phyloP scores from a whole-genome alignment of 1,140 invertebrate genomes.

The Scaptomyza graminum region DNA sequence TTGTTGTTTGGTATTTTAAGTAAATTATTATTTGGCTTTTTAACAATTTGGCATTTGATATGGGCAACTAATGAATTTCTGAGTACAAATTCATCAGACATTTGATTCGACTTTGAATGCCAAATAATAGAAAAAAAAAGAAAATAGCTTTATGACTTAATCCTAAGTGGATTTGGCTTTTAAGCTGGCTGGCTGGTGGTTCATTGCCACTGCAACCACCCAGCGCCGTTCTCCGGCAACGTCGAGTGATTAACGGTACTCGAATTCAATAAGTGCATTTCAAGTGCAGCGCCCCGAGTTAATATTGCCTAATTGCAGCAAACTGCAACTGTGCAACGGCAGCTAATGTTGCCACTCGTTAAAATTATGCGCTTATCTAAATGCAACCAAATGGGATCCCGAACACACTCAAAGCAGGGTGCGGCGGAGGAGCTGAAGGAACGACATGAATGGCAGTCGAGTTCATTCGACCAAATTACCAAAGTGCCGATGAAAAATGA shows the following conservation, averaged over 20 bases:
- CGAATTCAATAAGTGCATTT: conserved; percentile 50
- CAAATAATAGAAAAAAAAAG: conserved; percentile 12
- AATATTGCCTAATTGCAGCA: conserved; percentile 47
- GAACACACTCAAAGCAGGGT: too few species aligned
- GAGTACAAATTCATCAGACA: conserved; percentile 76
- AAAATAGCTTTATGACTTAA: conserved; percentile 62
- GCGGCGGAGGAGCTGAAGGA: background rate
- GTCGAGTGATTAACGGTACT: conserved; percentile 41
- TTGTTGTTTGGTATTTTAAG: conserved; percentile 27
- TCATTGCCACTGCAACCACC: conserved; percentile 14
- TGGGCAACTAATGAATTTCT: conserved; percentile 76
- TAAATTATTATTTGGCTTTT: conserved; percentile 66
- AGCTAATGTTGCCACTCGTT: conserved; percentile 53
- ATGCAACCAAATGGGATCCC: conserved; percentile 21
- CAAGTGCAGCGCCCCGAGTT: conserved; percentile 34
- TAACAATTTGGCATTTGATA: conserved; percentile 46
- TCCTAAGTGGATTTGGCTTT: conserved; percentile 77
- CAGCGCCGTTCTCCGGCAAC: background rate
- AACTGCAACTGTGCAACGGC: conserved; percentile 5
- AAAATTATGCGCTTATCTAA: conserved; percentile 49
- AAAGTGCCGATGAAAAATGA: conserved; percentile 25
- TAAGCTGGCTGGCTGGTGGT: conserved; percentile 5
- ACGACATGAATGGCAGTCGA: conserved; percentile 17
- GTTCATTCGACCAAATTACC: conserved; percentile 30
- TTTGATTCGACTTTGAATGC: conserved; percentile 66